phyloP scores from a whole-genome alignment of 2,113 vertebrate genomes.

The Oncorhynchus masou region DNA sequence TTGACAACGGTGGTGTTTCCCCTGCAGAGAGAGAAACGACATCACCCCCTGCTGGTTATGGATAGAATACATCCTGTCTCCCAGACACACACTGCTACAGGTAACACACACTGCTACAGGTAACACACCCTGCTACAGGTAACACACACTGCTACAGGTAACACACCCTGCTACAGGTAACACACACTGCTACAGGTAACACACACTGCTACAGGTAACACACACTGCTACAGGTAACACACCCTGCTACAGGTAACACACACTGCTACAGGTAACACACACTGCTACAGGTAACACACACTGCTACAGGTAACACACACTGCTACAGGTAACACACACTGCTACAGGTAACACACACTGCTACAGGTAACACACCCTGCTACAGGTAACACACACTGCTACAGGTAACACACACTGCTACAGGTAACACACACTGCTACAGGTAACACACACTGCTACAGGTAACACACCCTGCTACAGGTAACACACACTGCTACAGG shows the following conservation, averaged over 20 bases:
- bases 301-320: background rate
- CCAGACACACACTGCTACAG: constrained; percentile 55
- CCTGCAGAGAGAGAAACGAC: constrained; percentile 84
- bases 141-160: too few relatives aligned
- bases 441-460: too few relatives aligned
- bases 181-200: too few relatives aligned
- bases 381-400: background rate
- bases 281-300: background rate
- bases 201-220: too few relatives aligned
- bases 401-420: too few relatives aligned
- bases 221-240: constrained; percentile 91
- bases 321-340: background rate
- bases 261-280: background rate
- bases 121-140: too few relatives aligned
- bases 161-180: too few relatives aligned
- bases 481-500: too few relatives aligned
- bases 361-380: background rate
- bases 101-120: too few relatives aligned
- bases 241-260: background rate
- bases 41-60: constrained; percentile 82
- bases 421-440: too few relatives aligned
- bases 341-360: too few relatives aligned
- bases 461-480: too few relatives aligned
- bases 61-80: constrained; percentile 88
- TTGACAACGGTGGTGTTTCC: constrained; percentile 95